Evolutionary conservation across 2,113 vertebrate genomes (phyloP), one percentile per base, ranked within the genome.

Genomic region (Mixornis gularis): DNA sequence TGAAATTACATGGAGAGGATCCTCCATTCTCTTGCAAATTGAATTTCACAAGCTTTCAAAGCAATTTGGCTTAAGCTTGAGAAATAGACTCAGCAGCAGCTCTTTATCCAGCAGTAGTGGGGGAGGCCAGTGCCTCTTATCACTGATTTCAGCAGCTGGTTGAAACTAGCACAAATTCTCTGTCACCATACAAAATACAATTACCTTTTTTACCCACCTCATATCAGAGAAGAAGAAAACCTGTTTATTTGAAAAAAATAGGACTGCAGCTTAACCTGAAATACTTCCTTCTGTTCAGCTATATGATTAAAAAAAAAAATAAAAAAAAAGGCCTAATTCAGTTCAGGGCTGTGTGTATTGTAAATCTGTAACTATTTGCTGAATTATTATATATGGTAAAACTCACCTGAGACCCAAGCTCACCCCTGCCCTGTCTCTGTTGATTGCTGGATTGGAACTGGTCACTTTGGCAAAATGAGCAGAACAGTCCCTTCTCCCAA

Each of bases 11-110:
- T 9, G 56, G 84, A 78, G 72, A 89, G 66, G 43, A 76, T 89
- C 63, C 78, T 96, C 80, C 81, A 87, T 95, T 96, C 91, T 95
- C 74, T 93, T 94, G 78, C 84, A 96, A 95, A 96, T 93, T 96
- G 91, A 96, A 91, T 96, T 93, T 94, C 90, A 86, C 64, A 94
- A 80, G 64, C 90, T 82, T 95, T 96, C 92, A 94, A 94, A 93
- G 89, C 84, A 87, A 90, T 94, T 95, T 56, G 13, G 70, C 81
- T 94, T 87, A 91, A 92, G 89, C 81, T 77, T 92, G 80, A 93
- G 89, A 79, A 95, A 95, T 38, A 84, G 66, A 93, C 89, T 93
- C 92, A 62, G 78, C 27, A 11, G 72, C 95, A 92, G 88, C 65
- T 89, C 64, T 93, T 91, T 89, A 87, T 94, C 70, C 16, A 0